These are phyloP conservation scores for Oxycera nigricornis DNA, from an alignment of 2,888 invertebrate species.

Conservation along the genomic window DNA sequence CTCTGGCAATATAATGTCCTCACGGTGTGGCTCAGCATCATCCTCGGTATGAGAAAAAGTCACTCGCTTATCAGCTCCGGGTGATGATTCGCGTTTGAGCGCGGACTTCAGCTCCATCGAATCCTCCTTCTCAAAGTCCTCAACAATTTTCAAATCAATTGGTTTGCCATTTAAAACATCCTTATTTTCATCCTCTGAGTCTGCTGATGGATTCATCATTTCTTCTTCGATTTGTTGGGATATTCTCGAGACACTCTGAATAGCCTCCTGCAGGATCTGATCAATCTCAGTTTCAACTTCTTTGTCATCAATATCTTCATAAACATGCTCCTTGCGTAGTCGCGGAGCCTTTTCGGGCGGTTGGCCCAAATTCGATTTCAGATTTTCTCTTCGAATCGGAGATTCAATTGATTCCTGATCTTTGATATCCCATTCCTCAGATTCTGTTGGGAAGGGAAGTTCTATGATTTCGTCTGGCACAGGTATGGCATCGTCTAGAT, in stretches of 20 bases:
- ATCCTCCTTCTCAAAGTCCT: constrained; percentile 45
- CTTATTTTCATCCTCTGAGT: not conserved
- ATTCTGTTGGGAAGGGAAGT: constrained; percentile 48
- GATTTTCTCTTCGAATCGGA: constrained; percentile 55
- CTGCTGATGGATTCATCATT: not conserved
- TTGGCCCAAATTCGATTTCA: constrained; percentile 44
- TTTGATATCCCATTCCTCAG: constrained; percentile 30
- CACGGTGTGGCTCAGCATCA: constrained; percentile 58
- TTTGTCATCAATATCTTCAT: constrained; percentile 67
- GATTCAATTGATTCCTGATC: constrained; percentile 62
- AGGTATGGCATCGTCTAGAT: constrained; percentile 52
- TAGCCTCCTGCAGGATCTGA: constrained; percentile 53
- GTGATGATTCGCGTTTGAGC: constrained; percentile 61
- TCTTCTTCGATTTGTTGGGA: constrained; percentile 29
- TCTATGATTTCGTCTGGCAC: constrained; percentile 61
- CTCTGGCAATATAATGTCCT: constrained; percentile 59
- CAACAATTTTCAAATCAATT: constrained; percentile 43
- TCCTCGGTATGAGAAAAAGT: constrained; percentile 64
- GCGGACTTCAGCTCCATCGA: constrained; percentile 55
- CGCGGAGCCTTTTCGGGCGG: constrained; percentile 60
- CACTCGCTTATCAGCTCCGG: constrained; percentile 61
- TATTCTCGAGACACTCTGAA: constrained; percentile 53
- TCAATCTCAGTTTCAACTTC: constrained; percentile 49
- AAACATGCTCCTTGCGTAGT: constrained; percentile 68
- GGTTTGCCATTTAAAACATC: constrained; percentile 15